Evolutionary conservation across 2,888 invertebrate genomes (phyloP).

Genomic region (Lochmaea capreae): DNA sequence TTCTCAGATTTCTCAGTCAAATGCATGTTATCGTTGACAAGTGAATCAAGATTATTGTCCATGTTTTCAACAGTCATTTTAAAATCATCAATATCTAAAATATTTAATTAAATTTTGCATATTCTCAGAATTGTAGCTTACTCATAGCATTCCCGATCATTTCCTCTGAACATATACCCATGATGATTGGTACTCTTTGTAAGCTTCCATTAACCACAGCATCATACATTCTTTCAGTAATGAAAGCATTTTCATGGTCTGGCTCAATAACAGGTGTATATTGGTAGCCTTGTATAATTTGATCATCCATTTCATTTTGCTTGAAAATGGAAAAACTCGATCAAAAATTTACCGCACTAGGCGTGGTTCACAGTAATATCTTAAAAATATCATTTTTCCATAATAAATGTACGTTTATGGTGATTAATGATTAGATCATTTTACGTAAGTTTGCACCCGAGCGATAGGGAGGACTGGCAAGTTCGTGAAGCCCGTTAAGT

Average conservation of each 20-base stretch:
- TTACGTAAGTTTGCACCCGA: no score
- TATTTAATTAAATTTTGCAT: not conserved
- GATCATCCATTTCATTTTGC: conserved; percentile 10
- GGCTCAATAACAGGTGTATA: conserved; percentile 48
- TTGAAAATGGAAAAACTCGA: no score
- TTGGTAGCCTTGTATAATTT: conserved; percentile 47
- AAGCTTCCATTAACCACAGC: conserved; percentile 43
- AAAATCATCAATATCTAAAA: not conserved
- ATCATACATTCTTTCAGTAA: conserved; percentile 47
- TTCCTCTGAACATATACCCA: conserved; percentile 51
- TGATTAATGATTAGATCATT: no score
- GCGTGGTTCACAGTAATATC: no score
- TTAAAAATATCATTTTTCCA: no score
- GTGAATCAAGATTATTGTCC: conserved; percentile 35
- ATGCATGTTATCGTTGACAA: conserved; percentile 48
- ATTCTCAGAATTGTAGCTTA: not conserved
- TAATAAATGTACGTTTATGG: no score
- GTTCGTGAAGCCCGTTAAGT: no score
- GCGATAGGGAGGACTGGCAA: no score
- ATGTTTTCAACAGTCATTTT: not conserved
- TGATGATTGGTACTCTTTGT: conserved; percentile 46
- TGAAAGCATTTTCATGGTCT: conserved; percentile 46
- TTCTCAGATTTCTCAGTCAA: conserved; percentile 34
- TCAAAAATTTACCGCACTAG: no score
- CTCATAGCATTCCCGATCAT: conserved; percentile 27